phyloP scores from a whole-genome alignment of 1,140 invertebrate species.

The Zaprionus gabonicus region DNA sequence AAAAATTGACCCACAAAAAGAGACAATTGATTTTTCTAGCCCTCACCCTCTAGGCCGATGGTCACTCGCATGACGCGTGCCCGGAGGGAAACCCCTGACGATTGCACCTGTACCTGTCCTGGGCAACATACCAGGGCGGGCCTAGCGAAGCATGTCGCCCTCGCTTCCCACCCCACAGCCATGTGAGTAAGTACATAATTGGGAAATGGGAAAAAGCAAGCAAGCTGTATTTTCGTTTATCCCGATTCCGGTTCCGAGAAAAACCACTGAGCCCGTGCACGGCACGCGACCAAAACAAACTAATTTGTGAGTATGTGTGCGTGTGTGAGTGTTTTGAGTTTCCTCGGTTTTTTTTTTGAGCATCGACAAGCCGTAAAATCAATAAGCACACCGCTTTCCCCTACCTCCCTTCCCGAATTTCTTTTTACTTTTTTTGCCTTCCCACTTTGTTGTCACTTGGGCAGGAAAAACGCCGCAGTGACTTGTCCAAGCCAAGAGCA shows the following conservation, averaged over 20 bases:
- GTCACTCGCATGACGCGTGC: constrained; percentile 39
- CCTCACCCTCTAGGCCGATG: neutral
- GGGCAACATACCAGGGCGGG: constrained; percentile 29
- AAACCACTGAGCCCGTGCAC: constrained; percentile 39
- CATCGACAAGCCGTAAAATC: constrained; percentile 40
- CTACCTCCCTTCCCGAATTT: neutral
- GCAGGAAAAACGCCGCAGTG: constrained; percentile 21
- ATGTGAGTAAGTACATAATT: constrained; percentile 8
- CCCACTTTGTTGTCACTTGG: neutral
- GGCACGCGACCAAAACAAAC: constrained; percentile 55
- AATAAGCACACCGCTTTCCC: constrained; percentile 21
- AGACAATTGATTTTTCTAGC: constrained; percentile 65
- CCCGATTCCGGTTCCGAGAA: constrained; percentile 21
- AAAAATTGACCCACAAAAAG: constrained; percentile 64
- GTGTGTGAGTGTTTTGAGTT: no score
- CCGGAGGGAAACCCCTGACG: constrained; percentile 13
- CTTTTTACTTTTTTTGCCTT: neutral
- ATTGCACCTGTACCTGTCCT: constrained; percentile 51
- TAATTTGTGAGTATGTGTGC: constrained; percentile 24
- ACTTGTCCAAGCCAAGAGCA: constrained; percentile 25
- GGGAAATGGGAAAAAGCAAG: constrained; percentile 4
- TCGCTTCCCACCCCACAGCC: neutral
- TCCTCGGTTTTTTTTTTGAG: neutral
- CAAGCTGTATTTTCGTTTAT: constrained; percentile 5
- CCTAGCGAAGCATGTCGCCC: constrained; percentile 50